Evolutionary conservation across 2,797 vertebrate species (phyloP).

Genomic region (Chloroceryle inda): DNA sequence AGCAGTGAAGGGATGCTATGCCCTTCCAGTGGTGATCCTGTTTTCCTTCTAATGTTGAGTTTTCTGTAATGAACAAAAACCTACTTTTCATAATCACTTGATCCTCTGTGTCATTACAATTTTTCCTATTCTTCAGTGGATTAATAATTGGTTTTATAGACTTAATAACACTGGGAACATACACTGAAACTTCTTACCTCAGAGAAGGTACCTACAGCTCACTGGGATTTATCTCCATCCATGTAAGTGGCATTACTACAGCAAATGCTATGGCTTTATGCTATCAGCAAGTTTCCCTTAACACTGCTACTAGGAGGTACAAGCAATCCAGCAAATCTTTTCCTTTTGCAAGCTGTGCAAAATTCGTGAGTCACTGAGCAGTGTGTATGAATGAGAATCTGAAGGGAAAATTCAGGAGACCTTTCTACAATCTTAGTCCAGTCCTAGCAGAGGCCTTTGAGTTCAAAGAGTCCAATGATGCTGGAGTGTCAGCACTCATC

Average conservation of each 20-base stretch:
- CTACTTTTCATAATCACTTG: not conserved
- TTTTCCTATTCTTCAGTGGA: not conserved
- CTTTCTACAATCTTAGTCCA: not conserved
- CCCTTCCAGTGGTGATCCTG: not conserved
- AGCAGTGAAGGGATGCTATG: not conserved
- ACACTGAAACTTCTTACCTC: not conserved
- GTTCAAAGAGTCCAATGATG: not conserved
- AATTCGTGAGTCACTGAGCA: not conserved
- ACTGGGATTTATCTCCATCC: not conserved
- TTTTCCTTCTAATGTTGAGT: not conserved
- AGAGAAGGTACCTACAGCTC: not conserved
- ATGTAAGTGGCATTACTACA: not conserved
- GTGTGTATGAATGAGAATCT: not conserved
- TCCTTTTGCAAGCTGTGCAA: not conserved
- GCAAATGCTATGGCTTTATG: not conserved
- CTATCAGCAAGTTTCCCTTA: not conserved
- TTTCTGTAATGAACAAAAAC: not conserved
- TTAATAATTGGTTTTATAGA: not conserved
- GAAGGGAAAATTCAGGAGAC: not conserved
- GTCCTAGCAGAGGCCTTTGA: not conserved
- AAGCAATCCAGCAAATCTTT: not conserved
- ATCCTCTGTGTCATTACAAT: not conserved
- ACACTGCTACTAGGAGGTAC: not conserved
- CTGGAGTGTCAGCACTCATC: not conserved
- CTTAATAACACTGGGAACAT: not conserved